Base-by-base conservation (phyloP, 2,113 vertebrate genomes). In the Cochlearius cochlearius region DNA sequence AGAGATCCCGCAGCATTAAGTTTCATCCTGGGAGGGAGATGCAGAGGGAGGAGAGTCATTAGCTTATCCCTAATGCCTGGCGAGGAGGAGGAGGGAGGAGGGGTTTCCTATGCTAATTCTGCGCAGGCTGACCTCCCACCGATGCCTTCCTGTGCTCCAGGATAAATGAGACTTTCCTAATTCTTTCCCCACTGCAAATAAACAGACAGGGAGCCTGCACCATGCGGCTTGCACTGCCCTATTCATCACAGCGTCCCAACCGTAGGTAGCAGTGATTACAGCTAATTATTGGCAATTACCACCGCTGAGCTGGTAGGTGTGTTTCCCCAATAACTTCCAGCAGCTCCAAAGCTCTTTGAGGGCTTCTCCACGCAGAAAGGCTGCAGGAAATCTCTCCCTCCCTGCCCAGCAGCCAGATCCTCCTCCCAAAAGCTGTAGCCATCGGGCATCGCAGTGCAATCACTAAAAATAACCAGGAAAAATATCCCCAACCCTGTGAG, bases 91-190 rank as follows among this genome's bases (percentile, higher is more conserved):
- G 21, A 86, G 36, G 55, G n/a, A 63, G 84, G 88, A 94, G 90
- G 41, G 30, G 18, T 77, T 94, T 72, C 60, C 83, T 58, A 26
- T 58, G 88, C 74, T 92, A 94, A 96, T 95, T 80, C 26, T n/a
- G 59, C 49, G 0, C 78, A 71, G 64, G 41, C 69, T 83, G 79
- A 47, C 53, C 87, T 90, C 91, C 78, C 36, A 82, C 74, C 11
- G 13, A 71, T 45, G 75, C 92, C 91, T 55, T 52, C 56, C 80
- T 9, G 62, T 67, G 76, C 74, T 94, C 59, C 75, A 67, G 94
- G 73, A 96, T 92, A 97, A 95, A 96, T 75, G 73, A 94, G 62
- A 80, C 75, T 87, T 96, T 32, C 66, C 79, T 69, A 55, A 92
- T 88, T 78, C 76, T 96, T 93, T 90, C 75, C 92, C 78, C 64